Percentiles rank a stretch among this genome's conserved stretches.
phyloP scores from a whole-genome alignment of 2,797 vertebrate species.

The Selene dorsalis region DNA sequence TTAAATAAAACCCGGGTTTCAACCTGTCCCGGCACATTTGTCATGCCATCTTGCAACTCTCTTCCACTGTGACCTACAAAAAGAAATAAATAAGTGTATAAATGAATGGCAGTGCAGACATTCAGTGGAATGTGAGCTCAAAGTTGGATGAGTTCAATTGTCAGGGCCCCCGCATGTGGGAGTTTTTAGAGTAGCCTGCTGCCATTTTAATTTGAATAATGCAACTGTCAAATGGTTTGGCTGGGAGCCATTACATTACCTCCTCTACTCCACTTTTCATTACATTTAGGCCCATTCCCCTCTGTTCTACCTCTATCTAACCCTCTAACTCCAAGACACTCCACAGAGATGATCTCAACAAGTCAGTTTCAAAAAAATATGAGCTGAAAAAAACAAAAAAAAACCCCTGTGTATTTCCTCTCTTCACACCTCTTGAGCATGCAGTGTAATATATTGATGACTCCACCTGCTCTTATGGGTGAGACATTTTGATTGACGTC shows the following conservation, averaged over 20 bases:
- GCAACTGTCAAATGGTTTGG: constrained; percentile 47
- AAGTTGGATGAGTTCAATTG: constrained; percentile 31
- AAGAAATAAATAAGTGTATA: neutral
- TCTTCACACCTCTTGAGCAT: neutral
- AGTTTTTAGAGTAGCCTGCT: constrained; percentile 29
- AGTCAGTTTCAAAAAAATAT: constrained; percentile 4
- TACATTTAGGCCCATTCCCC: constrained; percentile 17
- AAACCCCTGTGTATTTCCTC: constrained; percentile 21
- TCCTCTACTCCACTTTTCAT: constrained; percentile 28
- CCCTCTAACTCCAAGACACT: constrained; percentile 6
- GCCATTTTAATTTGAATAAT: constrained; percentile 65
- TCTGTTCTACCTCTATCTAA: neutral
- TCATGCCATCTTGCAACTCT: constrained; percentile 19
- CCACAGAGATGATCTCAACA: constrained; percentile 15
- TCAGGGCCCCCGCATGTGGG: constrained; percentile 18
- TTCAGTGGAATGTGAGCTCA: constrained; percentile 24
- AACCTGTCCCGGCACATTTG: constrained; percentile 39
- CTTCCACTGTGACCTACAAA: neutral
- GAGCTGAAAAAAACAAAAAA: neutral
- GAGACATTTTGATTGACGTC: constrained; percentile 54
- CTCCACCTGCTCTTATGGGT: constrained; percentile 2
- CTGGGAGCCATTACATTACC: constrained; percentile 34
- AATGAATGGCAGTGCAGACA: constrained; percentile 2
- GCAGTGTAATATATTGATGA: constrained; percentile 36
- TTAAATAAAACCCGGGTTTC: constrained; percentile 11